Base-by-base conservation (phyloP, 2,888 invertebrate species). In the Idaea biselata region DNA sequence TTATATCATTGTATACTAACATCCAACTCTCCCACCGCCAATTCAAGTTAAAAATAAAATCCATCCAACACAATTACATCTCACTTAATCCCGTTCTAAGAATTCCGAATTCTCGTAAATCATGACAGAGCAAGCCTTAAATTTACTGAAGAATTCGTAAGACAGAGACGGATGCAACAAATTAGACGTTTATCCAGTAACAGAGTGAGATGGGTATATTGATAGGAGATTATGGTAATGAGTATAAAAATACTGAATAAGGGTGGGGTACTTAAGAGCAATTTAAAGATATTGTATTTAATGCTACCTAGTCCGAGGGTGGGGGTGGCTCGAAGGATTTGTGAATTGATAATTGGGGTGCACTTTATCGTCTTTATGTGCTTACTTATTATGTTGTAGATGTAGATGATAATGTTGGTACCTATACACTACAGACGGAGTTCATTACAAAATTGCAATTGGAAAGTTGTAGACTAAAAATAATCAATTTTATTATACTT, bases 271-370 rank as follows among this genome's bases (percentile, higher is more conserved):
- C 89, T 90, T 91, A 90, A 84, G 82, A 88, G 85, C 89, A 89
- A 91, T 91, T 91, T 90, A 84, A 87, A 89, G 89, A 90, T 90
- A 91, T 88, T 89, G 90, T 90, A 89, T 89, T 91, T 91, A 91
- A 91, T 87, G 89, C 86, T 86, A 75, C 75, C 44, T 44, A 6
- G 44, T 2, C 44, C 14, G 80, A 65, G 80, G 44, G 83, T 61
- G 73, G 74, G 74, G 68, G 73, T 74, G 74, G 74, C 70, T 65
- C 73, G 70, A 73, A 71, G 71, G 83, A 81, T 86, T 82, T 78
- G 76, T 83, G 88, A 89, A 90, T 89, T 84, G 83, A 83, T 89
- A 89, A 89, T 87, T 86, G 81, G 77, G 80, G 82, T 86, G 88
- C 84, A 88, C 83, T 85, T 78, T 76, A 80, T 81, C 73, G 80